These are phyloP conservation scores for Bostrychus sinensis DNA, from an alignment of 2,113 vertebrate species.

Conservation along the genomic window DNA sequence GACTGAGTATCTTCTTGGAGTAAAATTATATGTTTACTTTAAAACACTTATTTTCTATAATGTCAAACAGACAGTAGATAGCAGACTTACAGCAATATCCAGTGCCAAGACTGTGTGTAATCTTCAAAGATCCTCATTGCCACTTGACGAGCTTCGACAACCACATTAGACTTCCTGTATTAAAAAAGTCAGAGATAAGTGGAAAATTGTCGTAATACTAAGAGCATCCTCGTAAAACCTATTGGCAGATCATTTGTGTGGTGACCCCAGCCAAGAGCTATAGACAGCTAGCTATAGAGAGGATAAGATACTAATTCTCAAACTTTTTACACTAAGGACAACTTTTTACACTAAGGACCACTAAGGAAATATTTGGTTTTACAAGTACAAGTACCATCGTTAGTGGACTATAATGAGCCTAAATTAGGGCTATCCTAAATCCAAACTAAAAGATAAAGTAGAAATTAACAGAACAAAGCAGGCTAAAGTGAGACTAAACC, in stretches of 20 bases:
- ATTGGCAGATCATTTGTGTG: no score
- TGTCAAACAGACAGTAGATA: not conserved
- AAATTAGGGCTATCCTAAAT: no score
- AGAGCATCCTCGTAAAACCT: no score
- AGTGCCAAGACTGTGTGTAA: constrained; percentile 95
- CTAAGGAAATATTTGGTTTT: no score
- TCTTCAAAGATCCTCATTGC: constrained; percentile 97
- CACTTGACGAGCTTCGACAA: constrained; percentile 86
- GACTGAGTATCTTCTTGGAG: no score
- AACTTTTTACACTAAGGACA: no score
- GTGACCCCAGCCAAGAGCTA: no score
- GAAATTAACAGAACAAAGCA: not conserved
- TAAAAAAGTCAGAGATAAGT: not conserved
- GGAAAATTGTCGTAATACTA: not conserved
- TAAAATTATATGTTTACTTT: no score
- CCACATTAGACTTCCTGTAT: constrained; percentile 86
- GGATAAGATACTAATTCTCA: no score
- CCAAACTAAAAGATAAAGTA: no score
- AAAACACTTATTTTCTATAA: not conserved
- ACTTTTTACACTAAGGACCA: no score
- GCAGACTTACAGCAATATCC: constrained; percentile 89
- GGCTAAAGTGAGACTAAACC: not conserved
- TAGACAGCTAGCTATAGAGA: no score
- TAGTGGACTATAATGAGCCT: not conserved
- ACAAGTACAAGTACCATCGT: not conserved